Evolutionary conservation across 1,140 invertebrate species (phyloP).

Genomic region (Bradynema listronoti): DNA sequence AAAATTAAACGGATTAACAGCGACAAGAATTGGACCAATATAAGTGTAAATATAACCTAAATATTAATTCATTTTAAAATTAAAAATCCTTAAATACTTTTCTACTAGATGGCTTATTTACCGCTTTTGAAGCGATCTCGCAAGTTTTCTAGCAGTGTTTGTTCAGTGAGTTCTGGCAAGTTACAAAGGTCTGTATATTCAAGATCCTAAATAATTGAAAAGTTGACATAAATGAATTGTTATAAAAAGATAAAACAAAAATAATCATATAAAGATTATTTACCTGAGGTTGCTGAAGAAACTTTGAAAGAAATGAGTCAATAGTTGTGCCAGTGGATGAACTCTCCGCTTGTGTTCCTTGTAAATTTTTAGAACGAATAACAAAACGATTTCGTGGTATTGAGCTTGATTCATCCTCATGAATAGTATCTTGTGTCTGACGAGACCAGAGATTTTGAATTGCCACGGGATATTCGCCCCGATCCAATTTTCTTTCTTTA

Average conservation of each 20-base stretch:
- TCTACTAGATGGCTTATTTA: constrained; percentile 59
- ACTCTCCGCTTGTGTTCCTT: constrained; percentile 41
- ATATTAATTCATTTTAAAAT: neutral
- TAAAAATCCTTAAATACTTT: constrained; percentile 6
- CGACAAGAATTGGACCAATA: constrained; percentile 82
- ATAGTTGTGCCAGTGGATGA: constrained; percentile 40
- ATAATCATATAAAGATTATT: constrained; percentile 3
- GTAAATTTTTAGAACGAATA: constrained; percentile 44
- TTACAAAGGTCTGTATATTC: constrained; percentile 91
- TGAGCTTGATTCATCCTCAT: constrained; percentile 50
- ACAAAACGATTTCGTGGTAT: constrained; percentile 62
- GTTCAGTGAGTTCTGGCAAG: constrained; percentile 84
- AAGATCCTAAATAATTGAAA: constrained; percentile 60
- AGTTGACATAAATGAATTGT: neutral
- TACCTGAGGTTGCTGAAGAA: constrained; percentile 53
- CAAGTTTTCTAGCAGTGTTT: constrained; percentile 77
- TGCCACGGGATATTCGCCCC: constrained; percentile 78
- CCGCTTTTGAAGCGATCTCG: constrained; percentile 75
- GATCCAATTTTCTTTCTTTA: constrained; percentile 78
- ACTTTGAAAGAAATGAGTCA: constrained; percentile 55
- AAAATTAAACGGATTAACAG: constrained; percentile 74
- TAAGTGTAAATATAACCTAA: constrained; percentile 90
- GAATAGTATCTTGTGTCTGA: constrained; percentile 26
- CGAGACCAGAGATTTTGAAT: constrained; percentile 89
- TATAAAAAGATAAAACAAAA: neutral